Percentiles rank a stretch among this genome's conserved stretches.
phyloP scores from a whole-genome alignment of 2,113 vertebrate species.

The Cromileptes altivelis region DNA sequence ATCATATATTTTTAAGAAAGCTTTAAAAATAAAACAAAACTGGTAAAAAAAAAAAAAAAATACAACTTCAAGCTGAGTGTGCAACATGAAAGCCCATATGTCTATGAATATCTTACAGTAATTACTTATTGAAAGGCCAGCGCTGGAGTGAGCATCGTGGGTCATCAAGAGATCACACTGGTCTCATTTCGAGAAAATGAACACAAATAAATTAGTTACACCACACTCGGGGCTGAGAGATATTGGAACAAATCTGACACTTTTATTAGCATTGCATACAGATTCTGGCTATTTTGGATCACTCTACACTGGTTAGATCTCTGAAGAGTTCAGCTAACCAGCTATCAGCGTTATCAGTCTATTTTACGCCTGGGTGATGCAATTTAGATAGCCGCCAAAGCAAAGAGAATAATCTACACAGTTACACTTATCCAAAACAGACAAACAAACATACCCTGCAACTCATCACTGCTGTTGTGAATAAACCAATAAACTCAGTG shows the following conservation, averaged over 20 bases:
- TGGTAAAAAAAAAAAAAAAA: background rate
- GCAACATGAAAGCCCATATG: background rate
- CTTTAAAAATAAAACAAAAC: too few relatives aligned
- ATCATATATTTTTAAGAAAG: too few relatives aligned
- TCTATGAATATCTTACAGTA: background rate
- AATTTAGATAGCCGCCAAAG: slow-evolving; percentile 34
- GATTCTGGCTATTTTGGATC: slow-evolving; percentile 12
- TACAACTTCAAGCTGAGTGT: background rate
- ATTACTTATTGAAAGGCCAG: slow-evolving; percentile 7
- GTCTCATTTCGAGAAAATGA: slow-evolving; percentile 1
- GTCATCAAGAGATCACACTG: background rate
- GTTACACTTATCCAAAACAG: slow-evolving; percentile 14
- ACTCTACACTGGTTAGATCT: background rate
- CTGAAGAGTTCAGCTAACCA: slow-evolving; percentile 16
- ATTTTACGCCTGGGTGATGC: slow-evolving; percentile 16
- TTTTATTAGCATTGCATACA: slow-evolving; percentile 18
- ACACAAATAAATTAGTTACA: background rate
- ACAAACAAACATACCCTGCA: slow-evolving; percentile 9
- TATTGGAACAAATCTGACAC: background rate
- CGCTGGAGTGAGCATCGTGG: background rate
- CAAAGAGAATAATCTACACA: slow-evolving; percentile 41
- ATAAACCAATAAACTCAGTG: slow-evolving; percentile 19
- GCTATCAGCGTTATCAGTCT: background rate
- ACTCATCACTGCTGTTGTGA: slow-evolving; percentile 19
- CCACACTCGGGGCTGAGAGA: background rate